Conservation (phyloP, 2,888 invertebrate species). For the Hartigia nigra region DNA sequence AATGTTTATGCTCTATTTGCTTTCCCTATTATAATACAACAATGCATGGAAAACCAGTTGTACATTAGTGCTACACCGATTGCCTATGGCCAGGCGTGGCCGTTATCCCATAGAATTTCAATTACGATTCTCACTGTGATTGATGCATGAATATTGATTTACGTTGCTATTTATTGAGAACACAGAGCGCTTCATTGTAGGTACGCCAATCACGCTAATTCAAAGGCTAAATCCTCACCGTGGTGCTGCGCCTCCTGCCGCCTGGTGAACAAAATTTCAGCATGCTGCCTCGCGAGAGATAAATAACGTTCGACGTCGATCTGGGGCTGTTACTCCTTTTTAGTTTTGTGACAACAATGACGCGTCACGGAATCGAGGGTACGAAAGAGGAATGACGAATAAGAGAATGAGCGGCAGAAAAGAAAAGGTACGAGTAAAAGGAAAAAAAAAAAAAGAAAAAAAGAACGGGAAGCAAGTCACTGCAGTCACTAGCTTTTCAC, state of each 20-base stretch:
- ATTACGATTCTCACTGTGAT: background rate
- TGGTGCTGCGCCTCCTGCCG: slow-evolving; percentile 69
- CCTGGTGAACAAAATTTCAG: slow-evolving; percentile 73
- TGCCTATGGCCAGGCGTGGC: background rate
- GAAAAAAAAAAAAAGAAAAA: background rate
- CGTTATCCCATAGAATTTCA: background rate
- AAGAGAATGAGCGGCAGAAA: background rate
- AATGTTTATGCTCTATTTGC: background rate
- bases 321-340: slow-evolving; percentile 11
- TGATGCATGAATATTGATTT: background rate
- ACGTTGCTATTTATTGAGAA: background rate
- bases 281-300: slow-evolving; percentile 57
- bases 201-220: slow-evolving; percentile 21
- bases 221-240: slow-evolving; percentile 56
- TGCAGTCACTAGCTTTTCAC: background rate
- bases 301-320: background rate
- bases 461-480: background rate
- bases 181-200: background rate
- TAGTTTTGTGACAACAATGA: slow-evolving; percentile 18
- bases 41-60: background rate
- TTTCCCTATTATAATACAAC: background rate
- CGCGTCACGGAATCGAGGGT: slow-evolving; percentile 5
- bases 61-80: background rate
- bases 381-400: background rate
- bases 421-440: background rate